Conservation (phyloP, 23 tunicate genomes). For the Halocynthia aurantium region DNA sequence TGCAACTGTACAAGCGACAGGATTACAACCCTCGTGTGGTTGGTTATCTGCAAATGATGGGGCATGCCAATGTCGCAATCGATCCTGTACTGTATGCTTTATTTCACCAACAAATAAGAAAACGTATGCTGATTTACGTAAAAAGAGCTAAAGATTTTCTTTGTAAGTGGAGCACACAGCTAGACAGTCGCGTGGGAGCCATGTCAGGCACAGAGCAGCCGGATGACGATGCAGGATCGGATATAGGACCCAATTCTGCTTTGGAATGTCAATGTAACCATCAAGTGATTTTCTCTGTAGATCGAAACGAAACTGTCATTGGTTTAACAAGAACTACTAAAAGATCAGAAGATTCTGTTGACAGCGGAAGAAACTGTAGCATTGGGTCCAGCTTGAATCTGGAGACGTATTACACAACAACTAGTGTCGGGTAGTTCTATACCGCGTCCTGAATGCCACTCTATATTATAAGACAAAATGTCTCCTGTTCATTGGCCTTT, state of each 20-base stretch:
- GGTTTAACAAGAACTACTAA: too few relatives aligned
- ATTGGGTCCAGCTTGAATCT: background rate
- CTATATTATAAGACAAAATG: too few relatives aligned
- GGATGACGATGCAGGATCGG: too few relatives aligned
- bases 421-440: background rate
- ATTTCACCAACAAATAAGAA: conserved; percentile 45
- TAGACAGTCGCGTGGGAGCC: background rate
- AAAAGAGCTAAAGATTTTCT: background rate
- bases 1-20: background rate
- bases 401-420: background rate
- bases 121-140: conserved; percentile 15
- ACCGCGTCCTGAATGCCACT: background rate
- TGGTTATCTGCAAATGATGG: conserved; percentile 41
- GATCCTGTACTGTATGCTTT: conserved; percentile 55
- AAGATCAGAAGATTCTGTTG: too few relatives aligned
- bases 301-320: too few relatives aligned
- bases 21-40: conserved; percentile 14
- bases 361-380: too few relatives aligned
- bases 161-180: background rate
- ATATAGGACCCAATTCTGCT: too few relatives aligned
- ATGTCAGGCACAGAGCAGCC: background rate
- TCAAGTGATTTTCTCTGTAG: too few relatives aligned
- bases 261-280: too few relatives aligned
- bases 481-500: too few relatives aligned
- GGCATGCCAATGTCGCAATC: conserved; percentile 46